Conservation (phyloP, 1,140 invertebrate species). For the Drosophila ananassae region DNA sequence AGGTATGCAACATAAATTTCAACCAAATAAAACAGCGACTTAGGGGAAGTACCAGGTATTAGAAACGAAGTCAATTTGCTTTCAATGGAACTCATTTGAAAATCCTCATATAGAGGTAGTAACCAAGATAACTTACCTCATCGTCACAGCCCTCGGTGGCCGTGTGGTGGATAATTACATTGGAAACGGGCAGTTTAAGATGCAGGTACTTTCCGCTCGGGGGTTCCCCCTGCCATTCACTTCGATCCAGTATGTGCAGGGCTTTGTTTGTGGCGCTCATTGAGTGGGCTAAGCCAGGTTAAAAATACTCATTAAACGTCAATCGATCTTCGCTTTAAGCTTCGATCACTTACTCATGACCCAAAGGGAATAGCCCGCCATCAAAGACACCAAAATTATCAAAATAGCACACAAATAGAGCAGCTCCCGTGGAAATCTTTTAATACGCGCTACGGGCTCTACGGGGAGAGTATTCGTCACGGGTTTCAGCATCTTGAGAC, state of each 20-base stretch:
- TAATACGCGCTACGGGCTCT: slow-evolving; percentile 12
- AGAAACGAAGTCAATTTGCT: no score
- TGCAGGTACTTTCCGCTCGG: slow-evolving; percentile 76
- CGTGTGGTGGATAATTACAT: slow-evolving; percentile 86
- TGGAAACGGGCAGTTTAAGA: slow-evolving; percentile 84
- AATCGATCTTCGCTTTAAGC: neutral
- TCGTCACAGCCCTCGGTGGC: slow-evolving; percentile 84
- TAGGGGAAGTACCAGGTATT: neutral
- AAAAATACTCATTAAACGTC: slow-evolving; percentile 7
- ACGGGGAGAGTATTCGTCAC: slow-evolving; percentile 6
- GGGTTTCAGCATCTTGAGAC: slow-evolving; percentile 22
- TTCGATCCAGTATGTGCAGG: slow-evolving; percentile 69
- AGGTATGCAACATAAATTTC: neutral
- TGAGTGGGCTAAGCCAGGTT: slow-evolving; percentile 33
- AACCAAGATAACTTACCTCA: slow-evolving; percentile 77
- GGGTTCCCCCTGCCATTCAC: slow-evolving; percentile 88
- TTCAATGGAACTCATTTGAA: no score
- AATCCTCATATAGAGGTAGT: neutral
- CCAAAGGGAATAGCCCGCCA: slow-evolving; percentile 57
- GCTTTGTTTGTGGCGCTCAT: slow-evolving; percentile 8
- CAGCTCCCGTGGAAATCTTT: slow-evolving; percentile 32
- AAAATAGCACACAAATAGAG: slow-evolving; percentile 44
- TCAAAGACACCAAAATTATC: slow-evolving; percentile 46
- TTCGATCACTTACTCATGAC: slow-evolving; percentile 50
- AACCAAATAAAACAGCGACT: no score